Evolutionary conservation across 1,140 invertebrate species (phyloP).

Genomic region (Leptopilina clavipes): DNA sequence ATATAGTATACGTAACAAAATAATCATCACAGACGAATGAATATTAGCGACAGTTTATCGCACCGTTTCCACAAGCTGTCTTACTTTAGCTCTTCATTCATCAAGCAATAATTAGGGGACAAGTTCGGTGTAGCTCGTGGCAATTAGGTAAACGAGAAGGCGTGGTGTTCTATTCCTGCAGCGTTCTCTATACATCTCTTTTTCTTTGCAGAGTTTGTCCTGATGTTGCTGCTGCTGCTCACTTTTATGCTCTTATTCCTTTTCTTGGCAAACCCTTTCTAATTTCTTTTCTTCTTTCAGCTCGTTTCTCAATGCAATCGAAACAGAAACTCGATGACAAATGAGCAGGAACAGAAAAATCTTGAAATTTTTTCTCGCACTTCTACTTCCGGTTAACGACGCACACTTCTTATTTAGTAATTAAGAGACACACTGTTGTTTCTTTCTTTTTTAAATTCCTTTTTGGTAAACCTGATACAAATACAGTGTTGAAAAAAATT

Average conservation of each 20-base stretch:
- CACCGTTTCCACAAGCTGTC: conserved; percentile 47
- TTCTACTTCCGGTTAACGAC: conserved; percentile 36
- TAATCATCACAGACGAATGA: conserved; percentile 50
- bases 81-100: conserved; percentile 56
- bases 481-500: too few relatives aligned
- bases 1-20: conserved; percentile 38
- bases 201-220: conserved; percentile 35
- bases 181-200: conserved; percentile 8
- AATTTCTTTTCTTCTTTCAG: conserved; percentile 50
- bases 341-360: conserved; percentile 52
- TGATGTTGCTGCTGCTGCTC: conserved; percentile 35
- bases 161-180: conserved; percentile 69
- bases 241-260: conserved; percentile 48
- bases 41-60: conserved; percentile 65
- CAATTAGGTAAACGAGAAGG: conserved; percentile 72
- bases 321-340: conserved; percentile 63
- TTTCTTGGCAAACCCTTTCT: conserved; percentile 52
- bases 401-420: background rate
- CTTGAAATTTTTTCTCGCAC: conserved; percentile 38
- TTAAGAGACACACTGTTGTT: conserved; percentile 9
- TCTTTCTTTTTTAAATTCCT: too few relatives aligned
- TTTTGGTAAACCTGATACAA: too few relatives aligned
- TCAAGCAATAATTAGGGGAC: conserved; percentile 72
- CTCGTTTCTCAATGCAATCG: conserved; percentile 63
- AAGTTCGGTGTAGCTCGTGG: conserved; percentile 64